Base-by-base conservation (phyloP, 2,888 invertebrate genomes). In the Augiades crinisus region DNA sequence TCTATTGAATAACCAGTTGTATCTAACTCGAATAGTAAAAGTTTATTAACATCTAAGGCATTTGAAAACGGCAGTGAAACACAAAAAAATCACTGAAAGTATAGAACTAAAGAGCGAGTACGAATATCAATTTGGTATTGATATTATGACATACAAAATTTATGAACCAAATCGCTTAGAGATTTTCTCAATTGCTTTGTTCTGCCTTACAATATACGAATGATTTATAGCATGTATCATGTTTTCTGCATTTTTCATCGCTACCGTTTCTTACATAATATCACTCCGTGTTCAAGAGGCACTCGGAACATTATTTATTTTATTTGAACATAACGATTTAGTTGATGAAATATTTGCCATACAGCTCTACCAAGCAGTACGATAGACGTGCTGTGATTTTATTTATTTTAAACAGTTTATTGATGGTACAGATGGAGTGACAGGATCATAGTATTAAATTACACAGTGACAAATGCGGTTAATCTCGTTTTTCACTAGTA, bases 131-230 rank as follows among this genome's bases (percentile, higher is more conserved):
- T 44, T 37, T 24, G 16, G 12, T 14, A 37, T 34, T 17, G 8
- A 22, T 22, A n/a, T n/a, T 47, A 43, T 50, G 27, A 44, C 34
- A 44, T 50, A 13, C 43, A 50, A 44, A 50, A 34, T 50, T 43
- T 33, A 50, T 50, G 49, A 41, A 17, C 41, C 49, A 43, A 50
- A 50, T 50, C 41, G 49, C 50, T 50, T 45, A 51, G 36, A 51
- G 44, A 51, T 44, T 51, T 51, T 51, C 44, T 51, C 36, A 44
- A 44, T 44, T 50, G 50, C 43, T 50, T 51, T 44, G 44, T 51
- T 44, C 44, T 37, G 45, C 46, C 37, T 50, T 51, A 51, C 44
- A 51, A 51, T 51, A 51, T 51, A 33, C 24, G 43, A 43, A 43
- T 50, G 50, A 43, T 50, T 50, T 43, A 43, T 50, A 27, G 33